Conservation (phyloP, 2,113 vertebrate species). For the Callipepla californica region DNA sequence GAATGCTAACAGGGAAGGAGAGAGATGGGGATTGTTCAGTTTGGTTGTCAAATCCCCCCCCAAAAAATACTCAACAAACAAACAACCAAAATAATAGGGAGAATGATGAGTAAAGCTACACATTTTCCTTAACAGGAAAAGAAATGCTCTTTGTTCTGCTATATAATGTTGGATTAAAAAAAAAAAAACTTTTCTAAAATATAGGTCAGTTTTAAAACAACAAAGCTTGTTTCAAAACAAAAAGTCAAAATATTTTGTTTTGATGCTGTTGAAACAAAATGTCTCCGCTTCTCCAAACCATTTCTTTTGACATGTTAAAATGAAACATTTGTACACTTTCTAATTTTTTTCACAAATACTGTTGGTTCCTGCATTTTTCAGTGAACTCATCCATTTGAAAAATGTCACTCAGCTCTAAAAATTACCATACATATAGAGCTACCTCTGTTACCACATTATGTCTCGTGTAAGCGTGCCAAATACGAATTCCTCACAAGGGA, state of each 20-base stretch:
- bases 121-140: neutral
- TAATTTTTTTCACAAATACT: constrained; percentile 58
- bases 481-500: constrained; percentile 19
- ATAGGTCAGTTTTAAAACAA: constrained; percentile 55
- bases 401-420: constrained; percentile 67
- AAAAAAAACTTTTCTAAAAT: constrained; percentile 11
- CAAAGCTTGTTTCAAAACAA: constrained; percentile 55
- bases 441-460: constrained; percentile 63
- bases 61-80: neutral
- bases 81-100: neutral
- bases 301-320: constrained; percentile 53
- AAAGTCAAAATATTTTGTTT: constrained; percentile 73
- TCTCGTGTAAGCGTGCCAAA: constrained; percentile 47
- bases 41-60: neutral
- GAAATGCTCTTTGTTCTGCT: neutral
- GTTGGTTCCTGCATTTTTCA: constrained; percentile 67
- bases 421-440: constrained; percentile 66
- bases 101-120: neutral
- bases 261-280: constrained; percentile 28
- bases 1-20: neutral
- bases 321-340: constrained; percentile 65
- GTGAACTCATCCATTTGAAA: constrained; percentile 52
- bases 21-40: constrained; percentile 33
- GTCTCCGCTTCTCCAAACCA: neutral
- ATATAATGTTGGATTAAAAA: neutral